Conservation (phyloP, 2,797 vertebrate genomes). For the Eulemur albifrons region DNA sequence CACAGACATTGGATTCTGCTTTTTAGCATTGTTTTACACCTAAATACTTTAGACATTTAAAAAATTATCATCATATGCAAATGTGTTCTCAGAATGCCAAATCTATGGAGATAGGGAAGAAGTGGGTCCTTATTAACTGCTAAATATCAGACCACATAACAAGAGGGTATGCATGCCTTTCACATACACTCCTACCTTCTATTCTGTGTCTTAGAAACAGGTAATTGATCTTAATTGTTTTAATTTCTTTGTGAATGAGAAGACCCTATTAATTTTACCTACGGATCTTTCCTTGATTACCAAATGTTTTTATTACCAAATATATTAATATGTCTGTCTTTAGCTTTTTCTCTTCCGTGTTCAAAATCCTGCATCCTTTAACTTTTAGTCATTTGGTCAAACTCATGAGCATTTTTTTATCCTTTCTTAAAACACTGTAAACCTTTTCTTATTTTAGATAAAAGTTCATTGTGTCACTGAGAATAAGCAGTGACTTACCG, state of each 20-base stretch:
- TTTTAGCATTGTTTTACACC: not conserved
- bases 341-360: not conserved
- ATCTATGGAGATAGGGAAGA: not conserved
- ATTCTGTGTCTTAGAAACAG: not conserved
- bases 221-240: not conserved
- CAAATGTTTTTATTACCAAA: not conserved
- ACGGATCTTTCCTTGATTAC: not conserved
- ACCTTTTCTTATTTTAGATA: not conserved
- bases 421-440: not conserved
- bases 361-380: not conserved
- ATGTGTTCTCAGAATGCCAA: not conserved
- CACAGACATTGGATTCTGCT: not conserved
- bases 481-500: not conserved
- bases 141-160: not conserved
- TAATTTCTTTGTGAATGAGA: slow-evolving; percentile 13
- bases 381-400: not conserved
- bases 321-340: not conserved
- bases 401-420: not conserved
- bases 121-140: not conserved
- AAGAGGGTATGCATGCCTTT: not conserved
- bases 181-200: not conserved
- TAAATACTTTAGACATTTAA: not conserved
- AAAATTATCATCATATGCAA: not conserved
- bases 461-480: not conserved
- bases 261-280: not conserved